Evolutionary conservation across 2,888 invertebrate genomes (phyloP), one percentile per base, ranked within the genome.

Genomic region (Apamea monoglypha): DNA sequence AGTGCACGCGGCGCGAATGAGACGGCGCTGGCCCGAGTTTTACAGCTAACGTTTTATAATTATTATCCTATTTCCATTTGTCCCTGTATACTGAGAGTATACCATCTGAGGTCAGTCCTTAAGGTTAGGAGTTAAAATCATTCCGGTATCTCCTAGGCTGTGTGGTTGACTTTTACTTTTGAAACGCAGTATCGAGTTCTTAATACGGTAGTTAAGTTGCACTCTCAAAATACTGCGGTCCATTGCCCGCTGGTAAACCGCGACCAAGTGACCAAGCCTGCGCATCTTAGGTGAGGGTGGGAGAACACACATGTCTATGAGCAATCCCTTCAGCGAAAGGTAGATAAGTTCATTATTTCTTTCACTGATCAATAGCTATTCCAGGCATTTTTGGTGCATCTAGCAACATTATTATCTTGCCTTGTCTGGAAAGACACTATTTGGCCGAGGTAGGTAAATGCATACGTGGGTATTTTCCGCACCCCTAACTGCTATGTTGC

Each of bases 41-140:
- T 79, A 71, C 18, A 69, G 36, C 66, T 18, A 44, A 78, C 5
- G 32, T 61, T 61, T 59, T 18, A 14, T 0, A 47, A 40, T 72
- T 73, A 53, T 68, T 61, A 68, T 16, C 96, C 97, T 98, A 98
- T 97, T 99, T 44, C 14, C 18, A 76, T 21, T 63, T 14, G 8
- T 21, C 21, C 12, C 7, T 66, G 21, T 53, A 18, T 40, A 21
- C 18, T 80, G n/a, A n/a, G n/a, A n/a, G n/a, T n/a, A n/a, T n/a
- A n/a, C 10, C n/a, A 12, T 56, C 21, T 53, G 32, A 53, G 3
- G 21, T 7, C 12, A 82, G 50, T 53, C 8, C 14, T 53, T 56
- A 6, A 56, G 4, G 21, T 3, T 25, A 29, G 5, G 40, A 29
- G n/a, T 40, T 32, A 8, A 2, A 14, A 66, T 32, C 1, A 53